phyloP scores from a whole-genome alignment of 1,140 invertebrate genomes.

The Macrostomum lignano region DNA sequence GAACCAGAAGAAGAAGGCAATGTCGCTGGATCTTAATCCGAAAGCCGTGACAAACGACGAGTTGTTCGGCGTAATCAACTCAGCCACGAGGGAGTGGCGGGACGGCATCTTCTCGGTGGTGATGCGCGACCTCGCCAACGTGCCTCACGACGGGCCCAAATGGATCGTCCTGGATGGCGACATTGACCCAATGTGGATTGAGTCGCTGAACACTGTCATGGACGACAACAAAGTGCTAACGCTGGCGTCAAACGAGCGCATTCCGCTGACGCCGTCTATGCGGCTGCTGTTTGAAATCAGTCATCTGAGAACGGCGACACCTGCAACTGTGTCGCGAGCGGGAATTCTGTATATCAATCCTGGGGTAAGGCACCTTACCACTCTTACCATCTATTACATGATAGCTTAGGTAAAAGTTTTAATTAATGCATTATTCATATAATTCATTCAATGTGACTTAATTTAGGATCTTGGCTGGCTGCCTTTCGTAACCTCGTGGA shows the following conservation, averaged over 20 bases:
- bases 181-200: conserved; percentile 9
- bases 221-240: conserved; percentile 8
- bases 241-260: conserved; percentile 7
- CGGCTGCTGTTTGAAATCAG: conserved; percentile 7
- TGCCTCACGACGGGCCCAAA: conserved; percentile 26
- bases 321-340: conserved; percentile 7
- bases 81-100: conserved; percentile 80
- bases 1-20: conserved; percentile 57
- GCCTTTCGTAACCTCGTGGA: conserved; percentile 59
- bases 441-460: too few relatives aligned
- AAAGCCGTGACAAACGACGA: conserved; percentile 90
- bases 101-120: conserved; percentile 75
- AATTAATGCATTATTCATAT: too few relatives aligned
- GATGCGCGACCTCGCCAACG: conserved; percentile 72
- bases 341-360: conserved; percentile 7
- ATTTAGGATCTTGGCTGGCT: conserved; percentile 24
- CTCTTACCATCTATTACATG: background rate
- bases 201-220: conserved; percentile 8
- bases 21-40: conserved; percentile 68
- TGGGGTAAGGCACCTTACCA: background rate
- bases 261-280: conserved; percentile 6
- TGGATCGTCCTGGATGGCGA: conserved; percentile 8
- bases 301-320: conserved; percentile 7
- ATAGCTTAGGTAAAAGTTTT: too few relatives aligned
- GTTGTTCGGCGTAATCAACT: conserved; percentile 86